Conservation (phyloP, 2,797 vertebrate species). For the Sorex maritimensis region DNA sequence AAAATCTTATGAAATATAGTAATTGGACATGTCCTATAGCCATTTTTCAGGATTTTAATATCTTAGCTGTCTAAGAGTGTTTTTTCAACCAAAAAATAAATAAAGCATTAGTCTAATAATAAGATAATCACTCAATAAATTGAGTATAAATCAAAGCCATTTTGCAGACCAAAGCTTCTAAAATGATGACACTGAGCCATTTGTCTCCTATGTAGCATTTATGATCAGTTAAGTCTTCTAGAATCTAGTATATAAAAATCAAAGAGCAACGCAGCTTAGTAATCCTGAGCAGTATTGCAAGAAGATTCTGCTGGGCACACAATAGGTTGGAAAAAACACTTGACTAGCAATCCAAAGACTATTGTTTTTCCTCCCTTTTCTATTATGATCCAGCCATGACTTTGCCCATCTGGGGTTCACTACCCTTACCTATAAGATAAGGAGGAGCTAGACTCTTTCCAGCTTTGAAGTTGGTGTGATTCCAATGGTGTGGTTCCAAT, state of each 20-base stretch:
- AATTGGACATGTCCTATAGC: constrained; percentile 63
- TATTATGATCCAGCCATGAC: background rate
- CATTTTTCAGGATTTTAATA: constrained; percentile 79
- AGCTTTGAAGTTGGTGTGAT: background rate
- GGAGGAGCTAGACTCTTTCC: background rate
- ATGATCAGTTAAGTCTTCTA: constrained; percentile 57
- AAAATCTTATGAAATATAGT: constrained; percentile 82
- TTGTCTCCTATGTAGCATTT: constrained; percentile 69
- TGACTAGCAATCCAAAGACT: background rate
- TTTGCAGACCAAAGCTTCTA: constrained; percentile 74
- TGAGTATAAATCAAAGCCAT: constrained; percentile 70
- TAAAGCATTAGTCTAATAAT: constrained; percentile 75
- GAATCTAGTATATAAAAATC: constrained; percentile 65
- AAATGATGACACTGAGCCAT: constrained; percentile 59
- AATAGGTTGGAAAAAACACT: background rate
- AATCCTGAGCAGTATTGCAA: background rate
- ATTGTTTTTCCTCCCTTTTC: background rate
- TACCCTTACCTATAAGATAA: background rate
- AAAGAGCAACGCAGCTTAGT: constrained; percentile 5
- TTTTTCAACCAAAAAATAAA: constrained; percentile 80
- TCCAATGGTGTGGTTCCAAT: background rate
- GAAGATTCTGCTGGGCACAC: constrained; percentile 19
- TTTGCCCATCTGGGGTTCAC: background rate
- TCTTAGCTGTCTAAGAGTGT: constrained; percentile 68
- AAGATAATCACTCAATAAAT: constrained; percentile 77